Conservation (phyloP, 2,113 vertebrate genomes). For the Apaloderma vittatum region DNA sequence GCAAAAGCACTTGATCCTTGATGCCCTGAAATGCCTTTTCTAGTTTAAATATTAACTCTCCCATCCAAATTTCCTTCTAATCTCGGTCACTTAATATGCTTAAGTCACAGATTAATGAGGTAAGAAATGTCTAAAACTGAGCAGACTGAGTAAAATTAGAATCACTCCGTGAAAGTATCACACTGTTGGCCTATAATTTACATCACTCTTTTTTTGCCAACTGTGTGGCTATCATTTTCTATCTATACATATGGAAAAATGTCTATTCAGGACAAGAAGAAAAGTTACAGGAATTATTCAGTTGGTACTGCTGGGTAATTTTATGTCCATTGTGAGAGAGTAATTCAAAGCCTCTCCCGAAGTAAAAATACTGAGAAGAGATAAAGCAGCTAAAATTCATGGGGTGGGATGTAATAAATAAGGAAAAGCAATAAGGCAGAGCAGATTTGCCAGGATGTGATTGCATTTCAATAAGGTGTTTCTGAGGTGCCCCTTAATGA, state of each 20-base stretch:
- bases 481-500: not conserved
- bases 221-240: not conserved
- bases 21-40: not conserved
- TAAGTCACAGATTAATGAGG: constrained; percentile 54
- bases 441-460: not conserved
- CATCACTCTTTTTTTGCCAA: not conserved
- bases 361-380: not conserved
- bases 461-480: not conserved
- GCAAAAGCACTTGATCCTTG: constrained; percentile 7
- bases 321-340: not conserved
- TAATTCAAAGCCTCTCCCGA: not conserved
- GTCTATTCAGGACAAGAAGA: not conserved
- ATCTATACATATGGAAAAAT: not conserved
- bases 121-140: constrained; percentile 52
- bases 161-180: not conserved
- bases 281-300: not conserved
- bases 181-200: not conserved
- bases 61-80: constrained; percentile 59
- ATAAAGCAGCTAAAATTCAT: not conserved
- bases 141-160: constrained; percentile 54
- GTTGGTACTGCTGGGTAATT: not conserved
- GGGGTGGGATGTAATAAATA: not conserved
- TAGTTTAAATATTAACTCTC: constrained; percentile 67
- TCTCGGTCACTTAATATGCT: constrained; percentile 46
- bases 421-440: not conserved